phyloP scores from a whole-genome alignment of 2,888 invertebrate species.

The Andrena hattorfiana region DNA sequence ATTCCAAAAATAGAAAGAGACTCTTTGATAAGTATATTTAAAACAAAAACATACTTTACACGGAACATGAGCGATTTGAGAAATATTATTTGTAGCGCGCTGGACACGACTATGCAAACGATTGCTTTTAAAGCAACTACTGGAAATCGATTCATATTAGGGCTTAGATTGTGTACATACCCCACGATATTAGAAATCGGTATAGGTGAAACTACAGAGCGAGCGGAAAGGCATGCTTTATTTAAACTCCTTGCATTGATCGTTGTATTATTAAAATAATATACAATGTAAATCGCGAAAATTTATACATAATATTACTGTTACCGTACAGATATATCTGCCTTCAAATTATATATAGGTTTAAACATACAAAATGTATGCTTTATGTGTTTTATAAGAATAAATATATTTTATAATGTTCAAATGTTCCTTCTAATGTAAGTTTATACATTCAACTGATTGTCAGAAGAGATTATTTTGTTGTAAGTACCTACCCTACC shows the following conservation, averaged over 20 bases:
- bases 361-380: no score
- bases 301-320: not conserved
- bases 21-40: not conserved
- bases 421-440: no score
- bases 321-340: not conserved
- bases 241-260: conserved; percentile 16
- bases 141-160: not conserved
- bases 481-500: no score
- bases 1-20: not conserved
- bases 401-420: no score
- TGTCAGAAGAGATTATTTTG: no score
- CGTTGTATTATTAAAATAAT: not conserved
- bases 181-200: conserved; percentile 42
- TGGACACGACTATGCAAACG: not conserved
- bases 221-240: conserved; percentile 30
- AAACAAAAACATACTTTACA: not conserved
- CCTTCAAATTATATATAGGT: not conserved
- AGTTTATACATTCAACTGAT: no score
- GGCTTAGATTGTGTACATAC: not conserved
- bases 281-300: not conserved
- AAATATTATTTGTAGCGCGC: not conserved
- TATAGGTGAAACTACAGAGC: not conserved
- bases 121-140: not conserved
- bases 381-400: no score
- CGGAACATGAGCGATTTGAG: not conserved